These are phyloP conservation scores for Aphis craccivora DNA, from an alignment of 1,140 invertebrate species.

Conservation along the genomic window DNA sequence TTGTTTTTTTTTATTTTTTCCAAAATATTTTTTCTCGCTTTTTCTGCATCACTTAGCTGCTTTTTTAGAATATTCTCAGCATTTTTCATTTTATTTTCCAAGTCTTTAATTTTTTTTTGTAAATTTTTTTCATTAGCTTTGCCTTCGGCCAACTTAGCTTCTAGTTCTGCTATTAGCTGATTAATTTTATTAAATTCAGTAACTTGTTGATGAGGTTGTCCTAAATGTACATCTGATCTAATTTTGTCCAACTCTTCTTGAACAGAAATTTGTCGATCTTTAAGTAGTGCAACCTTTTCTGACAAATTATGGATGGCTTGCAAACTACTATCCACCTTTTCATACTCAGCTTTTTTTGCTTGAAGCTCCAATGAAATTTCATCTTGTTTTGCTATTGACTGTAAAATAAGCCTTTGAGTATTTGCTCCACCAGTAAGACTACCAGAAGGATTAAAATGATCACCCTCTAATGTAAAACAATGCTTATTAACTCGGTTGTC, in stretches of 20 bases:
- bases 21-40: slow-evolving; percentile 39
- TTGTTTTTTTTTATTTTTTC: slow-evolving; percentile 45
- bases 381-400: slow-evolving; percentile 45
- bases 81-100: slow-evolving; percentile 53
- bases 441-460: slow-evolving; percentile 89
- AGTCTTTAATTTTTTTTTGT: slow-evolving; percentile 42
- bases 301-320: slow-evolving; percentile 30
- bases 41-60: slow-evolving; percentile 52
- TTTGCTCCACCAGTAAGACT: slow-evolving; percentile 76
- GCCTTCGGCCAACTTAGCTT: neutral
- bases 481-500: slow-evolving; percentile 77
- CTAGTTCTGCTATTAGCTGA: slow-evolving; percentile 31
- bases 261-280: slow-evolving; percentile 19
- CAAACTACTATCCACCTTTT: slow-evolving; percentile 10
- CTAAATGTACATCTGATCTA: slow-evolving; percentile 51
- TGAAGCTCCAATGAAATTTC: slow-evolving; percentile 25
- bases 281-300: neutral
- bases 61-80: slow-evolving; percentile 50
- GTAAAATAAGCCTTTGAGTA: slow-evolving; percentile 45
- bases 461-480: slow-evolving; percentile 91
- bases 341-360: slow-evolving; percentile 21
- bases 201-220: slow-evolving; percentile 54
- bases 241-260: slow-evolving; percentile 29
- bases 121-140: slow-evolving; percentile 46
- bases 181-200: slow-evolving; percentile 53